Evolutionary conservation across 2,797 vertebrate genomes (phyloP), one percentile per base, ranked within the genome.

Genomic region (Pogoniulus pusillus): DNA sequence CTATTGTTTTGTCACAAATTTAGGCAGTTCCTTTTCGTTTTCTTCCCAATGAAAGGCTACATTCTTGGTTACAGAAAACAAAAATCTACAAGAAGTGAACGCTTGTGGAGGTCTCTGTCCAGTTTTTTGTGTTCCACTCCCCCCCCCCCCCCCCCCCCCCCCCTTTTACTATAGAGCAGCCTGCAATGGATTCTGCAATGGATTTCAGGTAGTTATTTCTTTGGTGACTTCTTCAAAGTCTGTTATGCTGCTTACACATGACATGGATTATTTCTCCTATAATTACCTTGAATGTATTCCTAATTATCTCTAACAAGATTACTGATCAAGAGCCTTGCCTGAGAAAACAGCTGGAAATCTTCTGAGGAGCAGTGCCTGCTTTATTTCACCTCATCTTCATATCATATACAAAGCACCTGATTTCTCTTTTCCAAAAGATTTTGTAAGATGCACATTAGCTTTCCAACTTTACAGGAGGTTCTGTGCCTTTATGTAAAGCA

Each of bases 141-240:
- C n/a, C n/a, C n/a, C n/a, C n/a, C n/a, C n/a, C n/a, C n/a, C n/a
- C n/a, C n/a, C n/a, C n/a, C 45, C 62, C 60, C 23, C 6, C 3
- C 4, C 2, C 60, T 85, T 68, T 83, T 20, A 76, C 17, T 58
- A 90, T 47, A 47, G 37, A 82, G 69, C 75, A 90, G 63, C 92
- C 82, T 84, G 68, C 95, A 96, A 95, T 90, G 22, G 91, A 96
- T 63, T 91, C 82, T 84, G 68, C 95, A 96, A 95, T 90, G 22
- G 91, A 96, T 63, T 91, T 70, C 81, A 96, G 87, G 84, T 80
- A 66, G 94, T 93, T 87, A 62, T 94, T 96, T 97, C 92, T 91
- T 93, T 58, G 6, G 81, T 81, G 82, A 96, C 59, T 53, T 26
- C 77, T 62, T 43, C 74, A 75, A 80, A 92, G 39, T 62, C 62